These are phyloP conservation scores for Clinocottus analis DNA, from an alignment of 2,113 vertebrate genomes.

Conservation along the genomic window DNA sequence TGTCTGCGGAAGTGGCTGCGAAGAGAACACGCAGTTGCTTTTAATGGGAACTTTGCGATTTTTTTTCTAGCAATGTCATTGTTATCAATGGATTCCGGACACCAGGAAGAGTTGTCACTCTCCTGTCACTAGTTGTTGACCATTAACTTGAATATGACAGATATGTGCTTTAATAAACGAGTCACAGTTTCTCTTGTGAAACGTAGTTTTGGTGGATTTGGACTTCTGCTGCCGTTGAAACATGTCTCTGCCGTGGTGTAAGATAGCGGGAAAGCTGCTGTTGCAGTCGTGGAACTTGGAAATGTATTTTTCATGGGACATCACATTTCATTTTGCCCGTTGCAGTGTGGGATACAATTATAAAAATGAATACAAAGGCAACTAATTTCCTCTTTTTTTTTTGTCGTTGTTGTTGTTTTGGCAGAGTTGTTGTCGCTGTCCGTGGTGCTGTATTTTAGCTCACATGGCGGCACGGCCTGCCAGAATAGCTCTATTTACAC, in stretches of 20 bases:
- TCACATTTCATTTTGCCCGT: not conserved
- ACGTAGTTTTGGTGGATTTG: no score
- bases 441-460: slow-evolving; percentile 27
- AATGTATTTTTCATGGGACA: not conserved
- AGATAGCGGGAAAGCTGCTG: not conserved
- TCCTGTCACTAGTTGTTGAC: not conserved
- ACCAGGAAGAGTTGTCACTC: not conserved
- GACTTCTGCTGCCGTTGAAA: not conserved
- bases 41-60: slow-evolving; percentile 38
- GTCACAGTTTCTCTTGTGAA: not conserved
- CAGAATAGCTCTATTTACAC: not conserved
- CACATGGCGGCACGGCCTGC: not conserved
- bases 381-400: not conserved
- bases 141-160: not conserved
- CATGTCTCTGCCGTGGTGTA: not conserved
- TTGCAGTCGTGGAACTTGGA: not conserved
- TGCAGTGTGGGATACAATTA: not conserved
- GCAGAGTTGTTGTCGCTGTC: slow-evolving; percentile 6
- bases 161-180: not conserved
- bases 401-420: no score
- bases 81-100: slow-evolving; percentile 2
- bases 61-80: not conserved
- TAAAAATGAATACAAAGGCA: not conserved
- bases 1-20: not conserved
- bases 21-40: slow-evolving; percentile 1